Evolutionary conservation across 2,113 vertebrate genomes (phyloP).

Genomic region (Rostratula benghalensis): DNA sequence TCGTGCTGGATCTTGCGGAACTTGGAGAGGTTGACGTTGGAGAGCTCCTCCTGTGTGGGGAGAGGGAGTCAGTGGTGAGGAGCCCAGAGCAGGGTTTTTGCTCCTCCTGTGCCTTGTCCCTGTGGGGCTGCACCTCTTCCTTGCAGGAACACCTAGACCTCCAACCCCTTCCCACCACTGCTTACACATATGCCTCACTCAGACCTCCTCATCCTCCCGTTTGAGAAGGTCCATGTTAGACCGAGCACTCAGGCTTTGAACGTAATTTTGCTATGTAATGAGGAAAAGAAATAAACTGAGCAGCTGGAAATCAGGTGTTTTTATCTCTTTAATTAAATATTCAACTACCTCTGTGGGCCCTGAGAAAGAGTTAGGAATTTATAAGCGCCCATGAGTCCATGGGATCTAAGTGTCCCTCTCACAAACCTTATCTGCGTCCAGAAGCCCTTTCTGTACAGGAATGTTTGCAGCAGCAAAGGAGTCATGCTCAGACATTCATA

Average conservation of each 20-base stretch:
- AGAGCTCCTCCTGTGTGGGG: neutral
- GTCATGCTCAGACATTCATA: fast-evolving
- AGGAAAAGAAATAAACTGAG: neutral
- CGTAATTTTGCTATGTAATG: neutral
- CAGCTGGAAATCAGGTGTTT: neutral
- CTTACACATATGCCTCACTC: neutral
- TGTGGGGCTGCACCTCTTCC: no score
- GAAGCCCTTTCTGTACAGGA: neutral
- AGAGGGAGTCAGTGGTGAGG: neutral
- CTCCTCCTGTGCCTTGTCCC: neutral
- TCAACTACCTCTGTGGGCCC: neutral
- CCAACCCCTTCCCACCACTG: neutral
- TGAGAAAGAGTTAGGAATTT: neutral
- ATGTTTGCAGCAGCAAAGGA: neutral
- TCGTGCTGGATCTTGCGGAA: constrained; percentile 72
- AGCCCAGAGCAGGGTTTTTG: neutral
- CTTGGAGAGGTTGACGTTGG: no score
- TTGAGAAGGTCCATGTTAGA: neutral
- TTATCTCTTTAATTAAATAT: neutral
- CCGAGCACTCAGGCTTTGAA: neutral
- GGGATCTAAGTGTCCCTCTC: neutral
- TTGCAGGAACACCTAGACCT: neutral
- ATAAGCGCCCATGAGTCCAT: neutral
- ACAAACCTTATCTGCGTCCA: neutral
- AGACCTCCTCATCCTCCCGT: neutral